Evolutionary conservation across 2,113 vertebrate genomes (phyloP).

Genomic region (Copsychus sechellarum): DNA sequence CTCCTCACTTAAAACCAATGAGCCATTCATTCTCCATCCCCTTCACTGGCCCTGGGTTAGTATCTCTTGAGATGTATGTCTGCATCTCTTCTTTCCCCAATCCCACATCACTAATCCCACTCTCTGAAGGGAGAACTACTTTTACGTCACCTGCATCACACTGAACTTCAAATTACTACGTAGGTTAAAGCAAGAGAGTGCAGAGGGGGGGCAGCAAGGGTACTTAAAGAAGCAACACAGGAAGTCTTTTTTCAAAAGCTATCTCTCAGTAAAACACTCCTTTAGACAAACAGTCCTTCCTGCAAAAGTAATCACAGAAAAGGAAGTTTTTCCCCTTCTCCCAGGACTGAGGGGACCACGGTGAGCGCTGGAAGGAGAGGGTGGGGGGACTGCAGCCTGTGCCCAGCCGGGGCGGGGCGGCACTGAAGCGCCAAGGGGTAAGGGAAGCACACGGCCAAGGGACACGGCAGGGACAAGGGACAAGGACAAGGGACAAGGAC

Average conservation of each 20-base stretch:
- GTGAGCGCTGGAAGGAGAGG: fast-evolving
- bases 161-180: fast-evolving
- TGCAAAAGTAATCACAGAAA: neutral
- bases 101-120: no score
- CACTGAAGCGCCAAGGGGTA: neutral
- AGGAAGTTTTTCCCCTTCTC: fast-evolving
- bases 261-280: neutral
- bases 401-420: neutral
- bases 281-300: neutral
- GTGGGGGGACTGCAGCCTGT: fast-evolving
- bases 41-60: neutral
- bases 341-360: fast-evolving
- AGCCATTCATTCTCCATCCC: neutral
- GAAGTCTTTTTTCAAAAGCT: neutral
- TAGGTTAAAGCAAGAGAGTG: fast-evolving
- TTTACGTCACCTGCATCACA: neutral
- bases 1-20: neutral
- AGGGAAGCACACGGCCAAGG: neutral
- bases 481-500: neutral
- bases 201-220: neutral
- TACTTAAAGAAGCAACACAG: neutral
- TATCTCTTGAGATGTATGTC: fast-evolving
- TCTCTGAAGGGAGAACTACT: neutral
- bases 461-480: neutral
- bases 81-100: neutral